Base-by-base conservation (phyloP, 1,140 invertebrate genomes). In the Andricus grossulariae region DNA sequence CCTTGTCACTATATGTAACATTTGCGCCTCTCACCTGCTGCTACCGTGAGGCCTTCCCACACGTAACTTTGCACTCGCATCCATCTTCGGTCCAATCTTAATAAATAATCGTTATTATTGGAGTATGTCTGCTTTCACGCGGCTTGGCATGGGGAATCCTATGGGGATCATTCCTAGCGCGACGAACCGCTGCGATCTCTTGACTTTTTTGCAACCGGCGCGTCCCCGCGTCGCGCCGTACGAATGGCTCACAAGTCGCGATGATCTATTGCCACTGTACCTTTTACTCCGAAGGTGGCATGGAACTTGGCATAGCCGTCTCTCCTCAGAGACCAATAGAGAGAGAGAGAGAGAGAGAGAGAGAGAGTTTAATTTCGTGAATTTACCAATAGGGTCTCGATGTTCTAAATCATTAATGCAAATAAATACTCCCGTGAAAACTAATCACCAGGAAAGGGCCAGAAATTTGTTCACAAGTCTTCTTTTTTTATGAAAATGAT, bases 71-170 rank as follows among this genome's bases (percentile, higher is more conserved):
- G 60, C 25, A 66, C 25, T 66, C 60, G 32, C 60, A 66, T 66
- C 25, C 60, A 66, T 66, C 60, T 66, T 66, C 60, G 32, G 25
- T 25, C 25, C 60, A 15, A 13, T 66, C 60, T 66, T 16, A 66
- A 66, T 66, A 66, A 66, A 66, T 66, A 66, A 83, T 81, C 77
- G 74, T 52, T 55, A 45, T 21, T 75, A 21, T 75, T 81, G 72
- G 66, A 75, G 52, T 78, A 70, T 50, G 60, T 60, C 25, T 60
- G 25, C 78, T 74, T 83, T 81, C 82, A 57, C 52, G 70, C 76
- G 82, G 82, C 51, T 18, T 32, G 60, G 72, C 19, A 21, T 73
- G 60, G 76, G 78, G 81, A 83, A 83, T 83, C 76, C 16, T 15
- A 39, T 66, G 60, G 25, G 39, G 60, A 66, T 66, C 25, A 66